Evolutionary conservation across 37 sponge, comb jelly and placozoan genomes (phyloP), one percentile per base, ranked within the genome.

Genomic region (Spongilla lacustris): DNA sequence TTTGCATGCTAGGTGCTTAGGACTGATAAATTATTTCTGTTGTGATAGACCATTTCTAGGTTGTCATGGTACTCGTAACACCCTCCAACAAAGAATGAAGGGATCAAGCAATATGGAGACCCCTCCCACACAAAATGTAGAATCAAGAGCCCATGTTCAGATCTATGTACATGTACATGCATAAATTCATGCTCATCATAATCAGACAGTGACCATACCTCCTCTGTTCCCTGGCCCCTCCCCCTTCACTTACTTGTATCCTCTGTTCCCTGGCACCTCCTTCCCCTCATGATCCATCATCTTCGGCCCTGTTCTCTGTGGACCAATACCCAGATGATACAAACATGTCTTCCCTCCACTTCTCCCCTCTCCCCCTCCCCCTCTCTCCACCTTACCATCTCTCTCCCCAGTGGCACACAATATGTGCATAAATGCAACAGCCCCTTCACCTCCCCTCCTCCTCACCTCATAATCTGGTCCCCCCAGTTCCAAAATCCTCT

Each of bases 231-330:
- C n/a, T n/a, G n/a, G n/a, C n/a, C n/a, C n/a, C n/a, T n/a, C n/a
- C n/a, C n/a, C 19, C 67, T 17, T 14, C 19, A 80, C 87, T 81
- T 48, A 91, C 89, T 95, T 95, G 92, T 98, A 98, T 49, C 96
- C 96, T 71, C 94, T 82, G 75, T 95, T 94, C 2, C 99, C 99
- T 34, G 99, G 97, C 22, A 96, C 86, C 80, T 94, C 97, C 73
- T 96, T 94, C 34, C 99, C 99, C 30, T 98, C 99, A 50, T 92
- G 94, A 71, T 98, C 99, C 34, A 96, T 50, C 95, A 98, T 98
- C 69, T 89, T 91, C 0, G 97, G 95, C 0, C 99, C 99, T 71
- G 77, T 25, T 80, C 81, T 89, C 88, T 95, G 81, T 1, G 36
- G 37, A 27, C n/a, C 23, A 30, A 29, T 21, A 0, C 4, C 3